A percentile compares a stretch with the other conserved stretches of the same genome.
Conservation (phyloP, 2,888 invertebrate genomes). For the Tipula vernalis region DNA sequence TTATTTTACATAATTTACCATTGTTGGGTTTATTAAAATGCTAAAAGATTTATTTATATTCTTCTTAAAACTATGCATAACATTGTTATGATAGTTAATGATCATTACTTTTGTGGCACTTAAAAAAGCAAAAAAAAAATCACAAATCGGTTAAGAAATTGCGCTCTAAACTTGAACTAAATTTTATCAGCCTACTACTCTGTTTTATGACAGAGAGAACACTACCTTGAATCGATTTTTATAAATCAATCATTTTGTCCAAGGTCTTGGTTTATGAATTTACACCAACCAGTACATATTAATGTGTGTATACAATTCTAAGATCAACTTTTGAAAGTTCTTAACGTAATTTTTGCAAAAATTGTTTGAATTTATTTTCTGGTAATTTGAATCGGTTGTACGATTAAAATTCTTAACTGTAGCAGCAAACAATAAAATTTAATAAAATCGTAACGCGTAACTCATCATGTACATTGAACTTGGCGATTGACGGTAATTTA, state of each 20-base stretch:
- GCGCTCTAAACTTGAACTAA: neutral
- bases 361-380: neutral
- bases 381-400: neutral
- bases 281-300: neutral
- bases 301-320: neutral
- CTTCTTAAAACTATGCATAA: neutral
- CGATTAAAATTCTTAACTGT: slow-evolving; percentile 4
- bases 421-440: neutral
- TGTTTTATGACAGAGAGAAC: neutral
- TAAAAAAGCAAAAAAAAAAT: neutral
- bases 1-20: neutral
- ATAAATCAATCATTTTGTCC: neutral
- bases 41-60: neutral
- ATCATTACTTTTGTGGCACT: neutral
- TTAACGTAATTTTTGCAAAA: neutral
- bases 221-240: neutral
- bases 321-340: neutral
- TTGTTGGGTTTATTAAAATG: neutral
- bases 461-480: neutral
- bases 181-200: neutral
- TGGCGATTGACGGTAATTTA: neutral
- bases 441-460: neutral
- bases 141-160: neutral
- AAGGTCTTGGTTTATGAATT: neutral
- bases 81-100: neutral